Evolutionary conservation across 2,113 vertebrate genomes (phyloP).

Genomic region (Alexandromys fortis): DNA sequence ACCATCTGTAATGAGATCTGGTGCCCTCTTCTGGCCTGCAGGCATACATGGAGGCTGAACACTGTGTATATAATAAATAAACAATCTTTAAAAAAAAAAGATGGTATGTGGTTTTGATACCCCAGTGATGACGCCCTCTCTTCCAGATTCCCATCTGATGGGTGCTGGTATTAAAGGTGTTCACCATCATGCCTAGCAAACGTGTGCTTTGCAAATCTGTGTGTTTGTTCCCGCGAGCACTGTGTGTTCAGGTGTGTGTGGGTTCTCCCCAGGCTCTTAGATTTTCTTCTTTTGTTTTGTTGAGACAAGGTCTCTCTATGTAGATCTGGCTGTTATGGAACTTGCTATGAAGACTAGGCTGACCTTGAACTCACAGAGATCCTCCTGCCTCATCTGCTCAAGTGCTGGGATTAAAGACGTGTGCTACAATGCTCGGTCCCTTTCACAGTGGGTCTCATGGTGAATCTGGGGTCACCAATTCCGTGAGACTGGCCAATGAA

Average conservation of each 20-base stretch:
- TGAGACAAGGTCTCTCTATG: background rate
- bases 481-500: background rate
- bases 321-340: background rate
- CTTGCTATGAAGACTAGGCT: background rate
- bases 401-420: background rate
- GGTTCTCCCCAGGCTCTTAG: background rate
- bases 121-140: background rate
- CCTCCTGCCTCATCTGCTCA: background rate
- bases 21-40: too few species aligned
- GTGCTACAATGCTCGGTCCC: background rate
- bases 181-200: background rate
- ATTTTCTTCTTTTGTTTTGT: background rate
- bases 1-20: too few species aligned
- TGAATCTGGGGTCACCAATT: background rate
- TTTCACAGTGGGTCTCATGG: background rate
- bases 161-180: background rate
- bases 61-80: too few species aligned
- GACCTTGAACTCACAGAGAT: background rate
- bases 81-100: too few species aligned
- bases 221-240: background rate
- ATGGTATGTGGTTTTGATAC: background rate
- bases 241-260: background rate
- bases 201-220: background rate
- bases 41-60: too few species aligned
- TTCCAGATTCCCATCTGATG: background rate